phyloP scores from a whole-genome alignment of 2,113 vertebrate species.

The Anhinga anhinga region DNA sequence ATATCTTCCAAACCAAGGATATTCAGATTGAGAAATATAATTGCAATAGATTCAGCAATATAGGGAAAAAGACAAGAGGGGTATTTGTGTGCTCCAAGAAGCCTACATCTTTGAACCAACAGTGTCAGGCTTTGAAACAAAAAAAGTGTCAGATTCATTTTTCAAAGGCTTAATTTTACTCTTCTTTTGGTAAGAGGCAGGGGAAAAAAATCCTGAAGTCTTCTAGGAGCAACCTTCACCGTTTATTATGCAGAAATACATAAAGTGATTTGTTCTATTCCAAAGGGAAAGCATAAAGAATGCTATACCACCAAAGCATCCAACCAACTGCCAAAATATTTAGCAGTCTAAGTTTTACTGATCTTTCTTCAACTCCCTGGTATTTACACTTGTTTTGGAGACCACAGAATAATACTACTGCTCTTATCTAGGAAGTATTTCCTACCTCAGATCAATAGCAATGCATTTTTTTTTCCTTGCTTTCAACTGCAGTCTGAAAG shows the following conservation, averaged over 20 bases:
- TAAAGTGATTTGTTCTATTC: not conserved
- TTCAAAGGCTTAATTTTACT: not conserved
- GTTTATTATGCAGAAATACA: not conserved
- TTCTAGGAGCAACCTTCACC: not conserved
- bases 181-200: not conserved
- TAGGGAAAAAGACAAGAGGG: not conserved
- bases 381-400: not conserved
- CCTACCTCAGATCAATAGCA: not conserved
- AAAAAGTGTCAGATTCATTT: not conserved
- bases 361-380: not conserved
- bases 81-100: not conserved
- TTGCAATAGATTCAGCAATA: not conserved
- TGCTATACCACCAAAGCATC: not conserved
- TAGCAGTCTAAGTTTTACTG: not conserved
- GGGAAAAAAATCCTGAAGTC: not conserved
- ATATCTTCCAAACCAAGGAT: not conserved
- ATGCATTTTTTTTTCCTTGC: fast-evolving
- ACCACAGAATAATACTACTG: not conserved
- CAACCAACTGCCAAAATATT: not conserved
- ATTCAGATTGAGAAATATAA: not conserved
- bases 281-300: not conserved
- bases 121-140: not conserved
- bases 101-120: not conserved
- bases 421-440: not conserved
- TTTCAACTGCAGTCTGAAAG: not conserved